Conservation (phyloP, 2,888 invertebrate species). For the Caenorhabditis sp. region DNA sequence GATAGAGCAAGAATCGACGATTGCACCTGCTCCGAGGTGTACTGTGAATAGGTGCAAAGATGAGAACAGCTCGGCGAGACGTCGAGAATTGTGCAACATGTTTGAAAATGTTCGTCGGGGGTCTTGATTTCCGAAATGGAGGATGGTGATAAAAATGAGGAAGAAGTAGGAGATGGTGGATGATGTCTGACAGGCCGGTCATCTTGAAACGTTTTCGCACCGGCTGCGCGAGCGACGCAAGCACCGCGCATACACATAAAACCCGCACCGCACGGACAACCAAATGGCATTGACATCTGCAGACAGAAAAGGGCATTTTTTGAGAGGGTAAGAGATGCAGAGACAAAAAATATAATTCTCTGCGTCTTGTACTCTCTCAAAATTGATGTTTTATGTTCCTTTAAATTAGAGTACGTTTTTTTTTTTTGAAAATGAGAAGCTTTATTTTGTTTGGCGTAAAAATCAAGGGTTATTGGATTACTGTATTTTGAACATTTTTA, state of each 20-base stretch:
- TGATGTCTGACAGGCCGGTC: neutral
- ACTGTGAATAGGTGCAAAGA: slow-evolving; percentile 38
- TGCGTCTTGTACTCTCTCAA: no score
- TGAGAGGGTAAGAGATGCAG: no score
- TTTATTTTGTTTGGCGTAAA: no score
- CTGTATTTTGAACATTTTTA: no score
- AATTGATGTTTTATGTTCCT: no score
- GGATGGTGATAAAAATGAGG: neutral
- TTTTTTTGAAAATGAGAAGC: no score
- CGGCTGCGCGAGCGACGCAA: slow-evolving; percentile 41
- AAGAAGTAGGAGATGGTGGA: neutral
- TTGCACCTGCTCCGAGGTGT: slow-evolving; percentile 33
- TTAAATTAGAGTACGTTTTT: no score
- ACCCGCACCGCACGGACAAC: slow-evolving; percentile 43
- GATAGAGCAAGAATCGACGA: slow-evolving; percentile 23
- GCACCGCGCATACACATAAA: slow-evolving; percentile 44
- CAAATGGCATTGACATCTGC: slow-evolving; percentile 24
- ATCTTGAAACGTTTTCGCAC: slow-evolving; percentile 43
- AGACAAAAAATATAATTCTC: no score
- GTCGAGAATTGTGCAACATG: slow-evolving; percentile 45
- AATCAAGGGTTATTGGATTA: no score
- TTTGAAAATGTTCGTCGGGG: slow-evolving; percentile 46
- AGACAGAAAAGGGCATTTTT: neutral
- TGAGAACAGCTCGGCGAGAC: slow-evolving; percentile 24
- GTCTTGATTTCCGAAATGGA: slow-evolving; percentile 21